Percentiles rank a stretch among this genome's conserved stretches.
phyloP scores from a whole-genome alignment of 1,140 invertebrate genomes.

The Trichonephila clavata region DNA sequence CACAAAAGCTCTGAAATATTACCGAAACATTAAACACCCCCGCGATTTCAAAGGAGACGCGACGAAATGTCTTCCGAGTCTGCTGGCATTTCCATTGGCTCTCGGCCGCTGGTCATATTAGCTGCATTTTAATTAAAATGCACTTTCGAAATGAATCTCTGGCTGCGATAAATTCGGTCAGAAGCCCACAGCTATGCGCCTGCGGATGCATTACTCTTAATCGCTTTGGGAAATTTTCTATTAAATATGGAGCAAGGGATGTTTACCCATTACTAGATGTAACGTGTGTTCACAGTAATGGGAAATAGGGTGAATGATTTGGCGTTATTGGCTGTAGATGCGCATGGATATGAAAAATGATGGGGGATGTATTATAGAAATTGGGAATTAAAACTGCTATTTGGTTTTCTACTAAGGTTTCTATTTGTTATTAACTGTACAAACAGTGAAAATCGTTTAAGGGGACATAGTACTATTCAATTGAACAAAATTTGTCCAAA shows the following conservation, averaged over 20 bases:
- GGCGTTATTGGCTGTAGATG: conserved; percentile 13
- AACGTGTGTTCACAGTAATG: conserved; percentile 9
- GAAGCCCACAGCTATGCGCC: background rate
- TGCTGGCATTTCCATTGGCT: background rate
- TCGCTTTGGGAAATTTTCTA: background rate
- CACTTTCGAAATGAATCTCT: conserved; percentile 1
- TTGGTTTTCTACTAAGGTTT: too few relatives aligned
- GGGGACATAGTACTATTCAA: too few relatives aligned
- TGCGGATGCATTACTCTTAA: background rate
- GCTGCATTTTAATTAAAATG: conserved; percentile 32
- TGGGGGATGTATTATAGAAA: background rate
- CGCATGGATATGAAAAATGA: background rate
- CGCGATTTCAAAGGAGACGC: background rate
- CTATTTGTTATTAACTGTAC: too few relatives aligned
- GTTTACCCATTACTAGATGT: conserved; percentile 2
- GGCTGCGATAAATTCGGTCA: conserved; percentile 10
- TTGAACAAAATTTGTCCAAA: too few relatives aligned
- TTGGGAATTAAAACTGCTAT: too few relatives aligned
- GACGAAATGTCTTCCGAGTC: conserved; percentile 23
- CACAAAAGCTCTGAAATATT: conserved; percentile 25
- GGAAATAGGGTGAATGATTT: conserved; percentile 3
- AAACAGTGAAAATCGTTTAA: too few relatives aligned
- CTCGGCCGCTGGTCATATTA: conserved; percentile 2
- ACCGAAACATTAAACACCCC: background rate
- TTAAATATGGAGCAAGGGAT: conserved; percentile 12